Conservation (phyloP, 2,113 vertebrate species). For the Prionailurus bengalensis region DNA sequence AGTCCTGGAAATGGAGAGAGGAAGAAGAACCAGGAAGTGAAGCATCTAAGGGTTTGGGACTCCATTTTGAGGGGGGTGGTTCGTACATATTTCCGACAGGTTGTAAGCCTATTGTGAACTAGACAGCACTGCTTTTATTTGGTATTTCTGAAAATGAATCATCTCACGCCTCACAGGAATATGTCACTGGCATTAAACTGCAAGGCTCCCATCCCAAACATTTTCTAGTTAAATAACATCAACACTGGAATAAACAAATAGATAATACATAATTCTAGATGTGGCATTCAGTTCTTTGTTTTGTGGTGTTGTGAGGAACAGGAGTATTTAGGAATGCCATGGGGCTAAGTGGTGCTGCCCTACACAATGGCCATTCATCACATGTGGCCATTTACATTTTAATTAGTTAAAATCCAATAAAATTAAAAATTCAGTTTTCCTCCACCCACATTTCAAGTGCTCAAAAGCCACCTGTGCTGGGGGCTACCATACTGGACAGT, state of each 20-base stretch:
- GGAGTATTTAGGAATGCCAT: neutral
- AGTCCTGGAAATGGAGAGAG: no score
- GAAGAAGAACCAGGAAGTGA: no score
- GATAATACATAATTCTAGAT: neutral
- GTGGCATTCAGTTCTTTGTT: neutral
- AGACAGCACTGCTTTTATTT: no score
- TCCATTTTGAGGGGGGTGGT: no score
- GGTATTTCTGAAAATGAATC: no score
- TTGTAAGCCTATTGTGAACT: no score
- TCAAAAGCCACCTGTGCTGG: neutral
- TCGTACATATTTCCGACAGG: no score
- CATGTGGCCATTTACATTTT: neutral
- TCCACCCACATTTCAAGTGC: neutral
- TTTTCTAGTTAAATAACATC: constrained; percentile 16
- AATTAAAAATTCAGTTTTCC: neutral
- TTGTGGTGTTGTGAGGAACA: neutral
- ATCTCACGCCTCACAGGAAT: neutral
- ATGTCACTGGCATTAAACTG: neutral
- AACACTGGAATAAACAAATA: neutral
- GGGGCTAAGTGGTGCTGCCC: neutral
- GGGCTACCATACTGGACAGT: neutral
- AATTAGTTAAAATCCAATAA: neutral
- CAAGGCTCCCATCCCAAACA: neutral
- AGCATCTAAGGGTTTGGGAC: no score
- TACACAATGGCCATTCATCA: neutral